Conservation (phyloP, 2,113 vertebrate species). For the Tautogolabrus adspersus region DNA sequence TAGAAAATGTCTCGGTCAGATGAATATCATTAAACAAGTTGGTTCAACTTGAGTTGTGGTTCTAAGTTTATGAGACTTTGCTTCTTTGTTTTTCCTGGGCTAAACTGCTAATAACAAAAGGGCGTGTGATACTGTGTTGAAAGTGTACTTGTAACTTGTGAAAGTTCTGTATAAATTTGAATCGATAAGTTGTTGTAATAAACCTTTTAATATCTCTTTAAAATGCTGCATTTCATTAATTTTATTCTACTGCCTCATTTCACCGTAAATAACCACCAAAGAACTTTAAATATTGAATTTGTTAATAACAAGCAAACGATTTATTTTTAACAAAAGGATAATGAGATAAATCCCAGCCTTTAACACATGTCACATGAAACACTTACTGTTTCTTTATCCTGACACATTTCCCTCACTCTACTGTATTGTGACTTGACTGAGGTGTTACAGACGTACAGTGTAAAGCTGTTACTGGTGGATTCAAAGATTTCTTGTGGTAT, state of each 20-base stretch:
- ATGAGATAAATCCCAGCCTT: too few relatives aligned
- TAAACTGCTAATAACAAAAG: constrained; percentile 52
- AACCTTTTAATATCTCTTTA: constrained; percentile 87
- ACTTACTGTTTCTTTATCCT: too few relatives aligned
- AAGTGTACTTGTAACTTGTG: constrained; percentile 83
- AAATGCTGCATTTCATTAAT: constrained; percentile 30
- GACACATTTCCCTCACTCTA: too few relatives aligned
- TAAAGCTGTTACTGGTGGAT: background rate
- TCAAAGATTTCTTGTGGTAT: constrained; percentile 54
- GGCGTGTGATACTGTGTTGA: constrained; percentile 81
- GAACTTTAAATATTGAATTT: too few relatives aligned
- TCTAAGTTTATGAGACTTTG: constrained; percentile 60
- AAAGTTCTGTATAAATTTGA: constrained; percentile 82
- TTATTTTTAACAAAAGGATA: background rate
- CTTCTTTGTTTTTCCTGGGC: constrained; percentile 69
- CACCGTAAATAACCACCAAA: background rate
- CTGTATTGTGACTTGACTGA: background rate
- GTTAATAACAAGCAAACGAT: background rate
- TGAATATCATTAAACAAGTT: constrained; percentile 73
- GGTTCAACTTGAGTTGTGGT: constrained; percentile 69
- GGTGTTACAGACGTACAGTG: background rate
- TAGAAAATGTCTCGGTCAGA: constrained; percentile 80
- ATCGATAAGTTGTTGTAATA: constrained; percentile 86
- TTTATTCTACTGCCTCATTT: background rate
- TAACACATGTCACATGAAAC: too few relatives aligned